Conservation (phyloP, 2,113 vertebrate genomes). For the Numenius arquata region DNA sequence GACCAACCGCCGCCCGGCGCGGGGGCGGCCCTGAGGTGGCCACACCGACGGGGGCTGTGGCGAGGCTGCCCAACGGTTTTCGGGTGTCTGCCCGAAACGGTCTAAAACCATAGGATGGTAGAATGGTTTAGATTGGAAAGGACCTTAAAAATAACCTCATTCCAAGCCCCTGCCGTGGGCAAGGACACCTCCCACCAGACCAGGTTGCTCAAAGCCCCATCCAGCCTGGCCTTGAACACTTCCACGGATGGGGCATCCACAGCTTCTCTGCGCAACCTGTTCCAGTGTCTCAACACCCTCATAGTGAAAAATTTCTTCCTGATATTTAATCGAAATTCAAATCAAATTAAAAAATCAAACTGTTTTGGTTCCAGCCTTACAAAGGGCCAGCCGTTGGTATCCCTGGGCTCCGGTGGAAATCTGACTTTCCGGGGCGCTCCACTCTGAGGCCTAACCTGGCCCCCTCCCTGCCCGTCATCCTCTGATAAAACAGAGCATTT, state of each 20-base stretch:
- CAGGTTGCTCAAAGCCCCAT: background rate
- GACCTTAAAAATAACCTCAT: background rate
- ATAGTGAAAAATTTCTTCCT: background rate
- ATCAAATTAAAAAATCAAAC: background rate
- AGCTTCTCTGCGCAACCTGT: background rate
- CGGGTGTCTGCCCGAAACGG: background rate
- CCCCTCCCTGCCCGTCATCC: fast-evolving
- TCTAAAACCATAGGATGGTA: background rate
- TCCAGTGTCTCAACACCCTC: background rate
- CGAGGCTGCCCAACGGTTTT: fast-evolving
- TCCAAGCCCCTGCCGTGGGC: background rate
- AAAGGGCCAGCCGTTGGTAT: background rate
- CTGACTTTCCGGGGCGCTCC: fast-evolving
- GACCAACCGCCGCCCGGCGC: too few species aligned
- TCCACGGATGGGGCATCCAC: background rate
- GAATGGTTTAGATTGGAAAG: background rate
- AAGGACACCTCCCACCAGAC: background rate
- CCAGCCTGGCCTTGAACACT: background rate
- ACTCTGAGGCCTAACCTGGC: background rate
- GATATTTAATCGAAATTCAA: background rate
- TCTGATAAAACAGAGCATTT: fast-evolving
- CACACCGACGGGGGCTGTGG: background rate
- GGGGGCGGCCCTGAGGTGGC: background rate
- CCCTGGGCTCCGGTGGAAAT: background rate
- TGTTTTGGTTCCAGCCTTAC: too few species aligned